Base-by-base conservation (phyloP, 2,113 vertebrate species). In the Channa argus region DNA sequence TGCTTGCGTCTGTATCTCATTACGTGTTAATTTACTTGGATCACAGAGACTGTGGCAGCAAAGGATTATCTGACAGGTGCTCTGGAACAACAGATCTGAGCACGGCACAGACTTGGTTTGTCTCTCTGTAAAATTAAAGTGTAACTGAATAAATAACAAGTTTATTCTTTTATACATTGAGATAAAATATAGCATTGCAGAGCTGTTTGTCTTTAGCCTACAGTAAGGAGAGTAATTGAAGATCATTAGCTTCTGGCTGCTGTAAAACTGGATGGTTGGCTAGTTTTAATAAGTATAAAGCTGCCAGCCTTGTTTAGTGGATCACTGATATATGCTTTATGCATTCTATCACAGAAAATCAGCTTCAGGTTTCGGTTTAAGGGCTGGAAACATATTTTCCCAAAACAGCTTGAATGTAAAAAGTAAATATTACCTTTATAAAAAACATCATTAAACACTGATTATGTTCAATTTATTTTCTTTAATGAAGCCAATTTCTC, bases 21-120 rank as follows among this genome's bases (percentile, higher is more conserved):
- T 85, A 80, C 38, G 5, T 74, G 71, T 74, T 86, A 69, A 84
- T 87, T 79, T 75, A 63, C 74, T 86, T 74, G 84, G 83, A 91
- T 82, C 77, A 36, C 74, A 49, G 15, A 50, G 73, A 49, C 49
- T 11, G 61, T 55, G 63, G 66, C 60, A 78, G 63, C 62, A 10
- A 52, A 41, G 63, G 64, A 68, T 82, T 88, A 63, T 80, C 79
- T 71, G 83, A 90, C 87, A 83, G 86, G 72, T 83, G 81, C 68
- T 63, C 37, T 8, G 15, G 74, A 65, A 71, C 41, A 44, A 59
- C 54, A 51, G 66, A 81, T 69, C 59, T 24, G 24, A 46, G 46
- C 63, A 41, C 54, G 13, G 55, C 24, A 49, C 38, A 13, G 2
- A 13, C 46, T 41, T 43, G 12, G 12, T 38, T 8, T 13, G 15